Evolutionary conservation across 2,797 vertebrate genomes (phyloP).

Genomic region (Megalops cyprinoides): DNA sequence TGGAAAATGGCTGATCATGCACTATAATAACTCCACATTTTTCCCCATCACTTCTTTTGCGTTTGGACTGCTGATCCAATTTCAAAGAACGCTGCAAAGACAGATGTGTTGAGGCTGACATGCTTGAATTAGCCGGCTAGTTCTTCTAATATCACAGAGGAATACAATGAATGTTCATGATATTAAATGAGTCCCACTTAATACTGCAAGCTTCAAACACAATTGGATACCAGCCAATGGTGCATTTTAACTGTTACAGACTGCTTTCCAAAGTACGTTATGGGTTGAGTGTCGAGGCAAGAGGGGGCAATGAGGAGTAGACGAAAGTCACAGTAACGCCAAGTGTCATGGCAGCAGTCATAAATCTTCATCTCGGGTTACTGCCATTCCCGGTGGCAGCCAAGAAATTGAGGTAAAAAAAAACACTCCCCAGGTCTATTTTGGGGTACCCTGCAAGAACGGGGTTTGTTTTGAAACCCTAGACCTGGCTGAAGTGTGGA

Average conservation of each 20-base stretch:
- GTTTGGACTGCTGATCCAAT: too few species aligned
- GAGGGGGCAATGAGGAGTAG: too few species aligned
- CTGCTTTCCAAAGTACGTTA: neutral
- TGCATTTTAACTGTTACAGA: neutral
- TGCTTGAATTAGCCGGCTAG: too few species aligned
- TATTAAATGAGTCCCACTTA: too few species aligned
- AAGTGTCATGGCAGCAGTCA: constrained; percentile 22
- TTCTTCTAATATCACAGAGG: too few species aligned
- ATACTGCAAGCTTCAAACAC: neutral
- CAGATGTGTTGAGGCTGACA: too few species aligned
- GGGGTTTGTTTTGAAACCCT: constrained; percentile 73
- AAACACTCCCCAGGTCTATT: constrained; percentile 50
- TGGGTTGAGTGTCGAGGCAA: constrained; percentile 2
- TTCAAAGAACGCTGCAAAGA: too few species aligned
- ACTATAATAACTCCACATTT: too few species aligned
- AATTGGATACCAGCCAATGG: neutral
- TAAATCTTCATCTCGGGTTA: constrained; percentile 35
- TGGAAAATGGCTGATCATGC: too few species aligned
- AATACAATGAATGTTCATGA: too few species aligned
- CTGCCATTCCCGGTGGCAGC: constrained; percentile 26
- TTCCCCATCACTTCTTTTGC: too few species aligned
- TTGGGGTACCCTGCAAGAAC: constrained; percentile 39
- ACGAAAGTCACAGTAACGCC: neutral
- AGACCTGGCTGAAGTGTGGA: constrained; percentile 50
- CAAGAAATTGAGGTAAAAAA: constrained; percentile 42